Base-by-base conservation (phyloP, 2,113 vertebrate species). In the Tyto alba region DNA sequence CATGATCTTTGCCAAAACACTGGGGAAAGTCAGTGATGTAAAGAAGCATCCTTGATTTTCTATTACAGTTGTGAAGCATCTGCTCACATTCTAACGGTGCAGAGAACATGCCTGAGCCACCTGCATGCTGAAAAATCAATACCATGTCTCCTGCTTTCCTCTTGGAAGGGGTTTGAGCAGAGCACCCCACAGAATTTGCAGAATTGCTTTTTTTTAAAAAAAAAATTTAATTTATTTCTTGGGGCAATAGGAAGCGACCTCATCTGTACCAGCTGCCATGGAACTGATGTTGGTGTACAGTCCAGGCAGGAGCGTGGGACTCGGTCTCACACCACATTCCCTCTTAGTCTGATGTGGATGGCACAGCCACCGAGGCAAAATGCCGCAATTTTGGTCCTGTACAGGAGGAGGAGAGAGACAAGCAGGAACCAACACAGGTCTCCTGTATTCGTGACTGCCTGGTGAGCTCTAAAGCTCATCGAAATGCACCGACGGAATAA, bases 1-100 rank as follows among this genome's bases (percentile, higher is more conserved):
- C 90, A 62, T 1, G 5, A 71, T 95, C 89, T 82, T 80, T 93
- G 94, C 93, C 94, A 88, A 83, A 95, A 88, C 64, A 69, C 85
- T 19, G 13, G 57, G 79, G 71, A 67, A 95, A 96, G 84, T 64
- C 57, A 45, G 73, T 15, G 94, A 87, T 90, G 57, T 29, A 68
- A 63, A 85, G 86, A 85, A 89, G 71, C 50, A 64, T 88, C 84
- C 80, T 20, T 72, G 76, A 88, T 84, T 95, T 93, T 92, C 89
- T 85, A 6, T 62, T 75, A 67, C 59, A 64, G 53, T 64, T 92
- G 87, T 26, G 87, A 84, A 88, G 82, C 90, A 89, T 89, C 91
- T 92, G 92, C 53, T 85, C 50, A 77, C 12, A 10, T 94, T 87
- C 78, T n/a, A 69, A 43, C 3, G 4, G 69, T 29, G 62, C 21